Base-by-base conservation (phyloP, 2,888 invertebrate genomes). In the Xestia ashworthii region DNA sequence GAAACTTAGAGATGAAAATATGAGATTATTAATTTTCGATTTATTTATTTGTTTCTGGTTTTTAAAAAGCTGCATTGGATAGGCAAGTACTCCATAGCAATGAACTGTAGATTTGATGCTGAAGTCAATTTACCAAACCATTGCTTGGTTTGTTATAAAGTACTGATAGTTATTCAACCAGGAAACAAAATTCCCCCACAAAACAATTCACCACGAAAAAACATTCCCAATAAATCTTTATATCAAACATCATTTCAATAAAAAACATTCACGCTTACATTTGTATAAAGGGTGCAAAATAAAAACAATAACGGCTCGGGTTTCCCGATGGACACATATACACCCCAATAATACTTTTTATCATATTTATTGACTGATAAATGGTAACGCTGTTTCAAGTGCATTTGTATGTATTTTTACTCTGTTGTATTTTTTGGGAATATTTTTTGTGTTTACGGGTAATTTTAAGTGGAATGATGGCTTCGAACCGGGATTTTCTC, bases 341-440 rank as follows among this genome's bases (percentile, higher is more conserved):
- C 94, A 91, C 95, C 94, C 95, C 95, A 93, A 95, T 96, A 95
- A 96, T 93, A 96, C 96, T 94, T 96, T 96, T 95, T 96, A 96
- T 96, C 96, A 96, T 96, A 96, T 96, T 96, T 96, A 96, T 96
- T 95, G 95, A 95, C 95, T 96, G 95, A 94, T 95, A 95, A 95
- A 96, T 96, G 95, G 94, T 90, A 92, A 92, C 90, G 91, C 88
- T 91, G 86, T 89, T 87, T 86, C 93, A 93, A 96, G 96, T 95
- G 96, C 96, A 93, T 96, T 96, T 95, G 91, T 95, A 89, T 95
- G 96, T 95, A 60, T 94, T 80, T 88, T 90, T 86, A 90, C 90
- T 8, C 38, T 70, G 71, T 50, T 80, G 69, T 81, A 79, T 83
- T 84, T 83, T 83, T 74, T 66, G 60, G 11, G 78, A 81, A 85